A percentile compares a stretch with the other conserved stretches of the same genome.
These are phyloP conservation scores for Sphyrna mokarran DNA, from an alignment of 2,113 vertebrate species.

Conservation along the genomic window DNA sequence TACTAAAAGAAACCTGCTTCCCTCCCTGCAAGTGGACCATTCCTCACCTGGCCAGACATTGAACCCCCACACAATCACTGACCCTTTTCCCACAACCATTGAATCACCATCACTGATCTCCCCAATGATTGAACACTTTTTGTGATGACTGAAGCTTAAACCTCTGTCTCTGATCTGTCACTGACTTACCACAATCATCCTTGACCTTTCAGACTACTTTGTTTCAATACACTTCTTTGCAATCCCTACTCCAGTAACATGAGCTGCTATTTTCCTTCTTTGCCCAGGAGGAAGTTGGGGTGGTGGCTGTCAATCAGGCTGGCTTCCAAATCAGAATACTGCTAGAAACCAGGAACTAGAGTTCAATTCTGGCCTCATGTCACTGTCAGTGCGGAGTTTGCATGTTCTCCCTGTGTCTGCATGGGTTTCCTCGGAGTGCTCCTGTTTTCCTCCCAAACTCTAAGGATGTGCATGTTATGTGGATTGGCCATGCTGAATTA, in stretches of 20 bases:
- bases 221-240: background rate
- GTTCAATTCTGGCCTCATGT: no score
- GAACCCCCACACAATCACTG: no score
- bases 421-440: no score
- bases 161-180: background rate
- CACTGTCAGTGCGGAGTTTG: no score
- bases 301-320: background rate
- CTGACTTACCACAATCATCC: background rate
- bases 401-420: no score
- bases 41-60: no score
- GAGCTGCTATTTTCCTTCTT: background rate
- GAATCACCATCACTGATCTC: background rate
- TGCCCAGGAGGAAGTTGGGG: background rate
- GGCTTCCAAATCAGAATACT: no score
- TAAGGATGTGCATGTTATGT: no score
- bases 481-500: no score
- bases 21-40: background rate
- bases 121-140: background rate
- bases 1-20: background rate
- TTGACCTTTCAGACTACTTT: background rate
- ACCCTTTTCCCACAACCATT: background rate
- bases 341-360: background rate
- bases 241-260: background rate
- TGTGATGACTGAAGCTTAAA: background rate
- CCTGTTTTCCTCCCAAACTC: no score